A percentile compares a stretch with the other conserved stretches of the same genome.
phyloP scores from a whole-genome alignment of 2,797 vertebrate species.

The Tragelaphus eurycerus region DNA sequence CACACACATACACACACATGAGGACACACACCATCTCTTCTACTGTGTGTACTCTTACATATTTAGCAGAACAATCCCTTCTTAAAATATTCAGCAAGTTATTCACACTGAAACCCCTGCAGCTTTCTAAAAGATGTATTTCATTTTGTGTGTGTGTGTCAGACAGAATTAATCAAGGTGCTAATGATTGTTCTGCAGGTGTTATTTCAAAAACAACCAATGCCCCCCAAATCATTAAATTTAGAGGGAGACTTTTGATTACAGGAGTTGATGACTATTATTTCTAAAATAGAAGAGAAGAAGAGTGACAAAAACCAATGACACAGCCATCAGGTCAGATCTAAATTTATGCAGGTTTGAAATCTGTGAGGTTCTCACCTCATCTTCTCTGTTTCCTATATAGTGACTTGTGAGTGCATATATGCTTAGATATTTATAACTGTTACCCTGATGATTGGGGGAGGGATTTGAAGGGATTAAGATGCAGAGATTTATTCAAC shows the following conservation, averaged over 20 bases:
- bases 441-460: neutral
- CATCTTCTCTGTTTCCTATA: neutral
- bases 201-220: slow-evolving; percentile 74
- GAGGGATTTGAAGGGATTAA: too few species aligned
- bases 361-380: neutral
- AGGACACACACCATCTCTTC: neutral
- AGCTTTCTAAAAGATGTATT: slow-evolving; percentile 65
- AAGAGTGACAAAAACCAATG: neutral
- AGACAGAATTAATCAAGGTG: slow-evolving; percentile 78
- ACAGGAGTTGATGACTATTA: neutral
- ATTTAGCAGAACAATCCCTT: slow-evolving; percentile 55
- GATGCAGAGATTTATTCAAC: neutral
- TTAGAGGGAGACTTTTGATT: slow-evolving; percentile 30
- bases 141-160: slow-evolving; percentile 50
- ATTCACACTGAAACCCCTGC: slow-evolving; percentile 71
- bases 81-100: slow-evolving; percentile 70
- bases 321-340: neutral
- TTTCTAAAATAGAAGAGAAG: neutral
- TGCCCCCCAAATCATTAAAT: slow-evolving; percentile 45
- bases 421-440: neutral
- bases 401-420: too few species aligned
- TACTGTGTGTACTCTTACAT: slow-evolving; percentile 36
- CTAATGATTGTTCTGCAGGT: slow-evolving; percentile 76
- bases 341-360: neutral
- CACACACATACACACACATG: rapidly evolving